phyloP scores from a whole-genome alignment of 2,113 vertebrate species.

The Tupaia chinensis region DNA sequence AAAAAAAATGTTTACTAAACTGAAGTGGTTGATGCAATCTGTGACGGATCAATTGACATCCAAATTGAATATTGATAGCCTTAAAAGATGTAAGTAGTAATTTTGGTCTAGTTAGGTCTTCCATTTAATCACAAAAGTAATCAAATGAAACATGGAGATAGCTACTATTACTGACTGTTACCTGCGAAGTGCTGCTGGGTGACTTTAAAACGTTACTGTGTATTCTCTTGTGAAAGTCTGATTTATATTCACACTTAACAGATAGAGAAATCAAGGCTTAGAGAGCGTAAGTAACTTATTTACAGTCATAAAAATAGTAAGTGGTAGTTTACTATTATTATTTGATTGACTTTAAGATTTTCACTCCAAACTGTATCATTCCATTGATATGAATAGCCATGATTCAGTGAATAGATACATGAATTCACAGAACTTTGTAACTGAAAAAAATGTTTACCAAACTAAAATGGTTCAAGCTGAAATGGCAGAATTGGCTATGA shows the following conservation, averaged over 20 bases:
- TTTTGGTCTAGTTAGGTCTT: conserved; percentile 41
- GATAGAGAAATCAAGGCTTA: background rate
- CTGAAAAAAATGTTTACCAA: conserved; percentile 54
- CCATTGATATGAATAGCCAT: conserved; percentile 1
- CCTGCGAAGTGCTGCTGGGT: background rate
- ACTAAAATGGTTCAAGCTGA: conserved; percentile 66
- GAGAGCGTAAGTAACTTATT: background rate
- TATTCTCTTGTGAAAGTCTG: background rate
- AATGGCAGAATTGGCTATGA: conserved; percentile 70
- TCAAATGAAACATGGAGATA: background rate
- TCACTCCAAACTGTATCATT: background rate
- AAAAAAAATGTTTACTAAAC: too few relatives aligned
- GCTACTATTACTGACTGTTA: background rate
- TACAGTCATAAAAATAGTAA: background rate
- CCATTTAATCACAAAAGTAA: background rate
- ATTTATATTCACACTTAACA: background rate
- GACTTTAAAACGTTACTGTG: background rate
- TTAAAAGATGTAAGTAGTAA: background rate
- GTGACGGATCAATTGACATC: background rate
- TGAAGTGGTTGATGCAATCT: background rate
- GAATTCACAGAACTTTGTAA: conserved; percentile 58
- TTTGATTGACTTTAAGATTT: background rate
- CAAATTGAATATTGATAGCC: conserved; percentile 11
- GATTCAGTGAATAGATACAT: conserved; percentile 40
- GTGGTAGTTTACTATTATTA: background rate